phyloP scores from a whole-genome alignment of 1,140 invertebrate genomes.

The Steinernema feltiae region DNA sequence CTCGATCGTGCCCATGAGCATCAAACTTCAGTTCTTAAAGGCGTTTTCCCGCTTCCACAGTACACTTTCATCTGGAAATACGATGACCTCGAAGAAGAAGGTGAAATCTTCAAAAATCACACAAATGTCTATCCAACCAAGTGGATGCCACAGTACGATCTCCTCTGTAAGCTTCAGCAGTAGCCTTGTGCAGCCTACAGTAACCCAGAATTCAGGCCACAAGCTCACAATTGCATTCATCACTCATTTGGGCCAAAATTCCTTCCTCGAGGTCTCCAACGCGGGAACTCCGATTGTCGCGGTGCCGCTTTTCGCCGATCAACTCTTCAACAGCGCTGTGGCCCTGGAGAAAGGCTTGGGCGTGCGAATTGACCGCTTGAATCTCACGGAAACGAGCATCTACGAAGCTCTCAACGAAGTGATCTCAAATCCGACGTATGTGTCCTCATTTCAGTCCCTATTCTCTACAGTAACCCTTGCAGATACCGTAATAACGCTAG shows the following conservation, averaged over 20 bases:
- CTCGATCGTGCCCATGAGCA: constrained; percentile 18
- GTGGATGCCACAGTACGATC: constrained; percentile 36
- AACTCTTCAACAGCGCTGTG: constrained; percentile 34
- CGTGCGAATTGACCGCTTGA: constrained; percentile 12
- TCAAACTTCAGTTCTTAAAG: constrained; percentile 25
- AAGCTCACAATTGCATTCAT: constrained; percentile 42
- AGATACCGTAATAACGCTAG: background rate
- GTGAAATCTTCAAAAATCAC: constrained; percentile 18
- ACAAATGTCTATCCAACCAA: constrained; percentile 30
- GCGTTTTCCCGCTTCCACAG: constrained; percentile 34
- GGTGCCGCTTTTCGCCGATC: constrained; percentile 41
- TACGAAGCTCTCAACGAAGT: constrained; percentile 12
- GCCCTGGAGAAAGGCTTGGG: constrained; percentile 28
- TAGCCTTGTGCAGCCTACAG: background rate
- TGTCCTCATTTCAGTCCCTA: background rate
- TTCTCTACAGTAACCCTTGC: background rate
- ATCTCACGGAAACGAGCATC: constrained; percentile 13
- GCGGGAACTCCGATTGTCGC: constrained; percentile 42
- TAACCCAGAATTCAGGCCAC: constrained; percentile 30
- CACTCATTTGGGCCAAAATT: constrained; percentile 45
- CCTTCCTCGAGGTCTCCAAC: constrained; percentile 39
- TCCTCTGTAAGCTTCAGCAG: constrained; percentile 29
- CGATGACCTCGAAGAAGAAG: constrained; percentile 29
- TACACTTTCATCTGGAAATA: constrained; percentile 43
- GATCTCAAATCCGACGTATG: constrained; percentile 12